Percentiles rank a stretch among this genome's conserved stretches.
phyloP scores from a whole-genome alignment of 2,797 vertebrate species.

The Chiloscyllium punctatum region DNA sequence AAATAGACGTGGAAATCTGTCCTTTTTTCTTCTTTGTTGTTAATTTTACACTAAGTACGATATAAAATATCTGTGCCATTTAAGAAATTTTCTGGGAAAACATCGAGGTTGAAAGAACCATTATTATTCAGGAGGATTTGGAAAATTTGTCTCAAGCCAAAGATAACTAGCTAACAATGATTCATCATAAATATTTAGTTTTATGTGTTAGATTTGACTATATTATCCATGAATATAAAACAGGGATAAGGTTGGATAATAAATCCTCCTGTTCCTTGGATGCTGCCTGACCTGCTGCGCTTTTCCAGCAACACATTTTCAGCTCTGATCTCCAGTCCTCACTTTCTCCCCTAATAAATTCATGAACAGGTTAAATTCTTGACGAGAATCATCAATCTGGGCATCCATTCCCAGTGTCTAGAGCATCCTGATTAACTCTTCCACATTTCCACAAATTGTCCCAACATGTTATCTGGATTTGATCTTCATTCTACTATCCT shows the following conservation, averaged over 20 bases:
- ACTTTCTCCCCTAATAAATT: no score
- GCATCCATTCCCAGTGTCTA: not conserved
- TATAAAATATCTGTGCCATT: not conserved
- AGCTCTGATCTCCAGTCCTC: no score
- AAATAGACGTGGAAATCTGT: not conserved
- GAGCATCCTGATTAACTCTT: not conserved
- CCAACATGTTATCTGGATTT: not conserved
- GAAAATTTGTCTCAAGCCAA: not conserved
- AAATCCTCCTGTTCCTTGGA: no score
- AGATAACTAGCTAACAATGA: not conserved
- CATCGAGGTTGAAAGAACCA: not conserved
- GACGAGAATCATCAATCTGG: not conserved
- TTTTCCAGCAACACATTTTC: no score
- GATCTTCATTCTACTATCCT: not conserved
- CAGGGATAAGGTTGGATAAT: not conserved
- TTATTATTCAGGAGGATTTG: not conserved
- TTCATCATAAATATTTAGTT: not conserved
- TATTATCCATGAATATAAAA: not conserved
- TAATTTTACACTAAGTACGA: not conserved
- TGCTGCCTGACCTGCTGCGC: no score
- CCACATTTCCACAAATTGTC: not conserved
- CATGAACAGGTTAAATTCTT: not conserved
- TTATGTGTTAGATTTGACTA: not conserved
- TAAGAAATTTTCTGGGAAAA: slow-evolving; percentile 1
- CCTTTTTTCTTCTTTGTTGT: not conserved